Evolutionary conservation across 1,140 invertebrate species (phyloP), one percentile per base, ranked within the genome.

Genomic region (Drosophila fuyamai): DNA sequence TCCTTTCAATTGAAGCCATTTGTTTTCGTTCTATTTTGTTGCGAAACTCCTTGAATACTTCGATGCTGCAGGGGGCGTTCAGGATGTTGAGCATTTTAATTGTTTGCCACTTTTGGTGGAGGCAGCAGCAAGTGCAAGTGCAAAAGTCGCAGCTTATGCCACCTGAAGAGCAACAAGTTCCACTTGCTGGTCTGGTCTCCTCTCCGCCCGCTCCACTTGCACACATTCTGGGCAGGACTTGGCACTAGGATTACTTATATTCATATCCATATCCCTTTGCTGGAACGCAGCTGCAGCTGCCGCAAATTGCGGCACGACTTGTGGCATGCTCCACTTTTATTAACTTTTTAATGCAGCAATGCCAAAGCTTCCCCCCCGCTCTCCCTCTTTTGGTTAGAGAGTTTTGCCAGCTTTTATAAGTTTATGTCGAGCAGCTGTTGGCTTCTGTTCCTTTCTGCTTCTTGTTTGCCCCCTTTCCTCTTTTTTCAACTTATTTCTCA

Each of bases 301-400:
- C 85, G 74, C 85, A 89, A 89, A 81, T 84, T 89, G 86, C 74
- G 81, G 84, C 81, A 90, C 81, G 85, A 89, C 85, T 89, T 89
- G 84, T 89, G 85, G 84, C 85, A 84, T 89, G 77, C 83, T 90
- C 73, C 84, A 90, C 81, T 89, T 89, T 90, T 89, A 89, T 89
- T 85, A 89, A 89, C 84, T 89, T 89, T 89, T 89, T 89, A 89
- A 86, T 86, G 79, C 83, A 86, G 78, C 83, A 51, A 62, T 56
- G 56, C 55, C 68, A 63, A 55, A 41, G 65, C 47, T 14, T 1
- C 1, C 32, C 23, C 9, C 44, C 9, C 14, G 27, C 7, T 23
- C 29, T 38, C 36, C 38, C 35, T 35, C 27, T 27, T 36, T 51
- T 14, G 55, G 44, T 54, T 71, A 58, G 68, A 58, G 60, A 75